Percentiles rank a stretch among this genome's conserved stretches.
These are phyloP conservation scores for Thymelicus lineola DNA, from an alignment of 2,888 invertebrate species.

Conservation along the genomic window DNA sequence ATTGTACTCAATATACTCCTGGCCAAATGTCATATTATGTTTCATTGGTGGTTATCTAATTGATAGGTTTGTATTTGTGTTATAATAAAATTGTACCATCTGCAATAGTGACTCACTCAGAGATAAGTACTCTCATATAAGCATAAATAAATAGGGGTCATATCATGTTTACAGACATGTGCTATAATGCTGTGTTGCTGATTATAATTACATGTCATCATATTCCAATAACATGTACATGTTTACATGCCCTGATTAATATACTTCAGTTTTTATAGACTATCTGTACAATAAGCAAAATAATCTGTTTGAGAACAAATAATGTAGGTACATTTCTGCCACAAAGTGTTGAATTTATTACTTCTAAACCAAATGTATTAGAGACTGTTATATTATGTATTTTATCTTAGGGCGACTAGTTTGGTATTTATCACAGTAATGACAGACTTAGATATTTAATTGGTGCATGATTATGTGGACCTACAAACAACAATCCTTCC, in stretches of 20 bases:
- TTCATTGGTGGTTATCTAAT: conserved; percentile 98
- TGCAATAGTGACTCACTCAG: conserved; percentile 26
- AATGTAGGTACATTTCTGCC: too few relatives aligned
- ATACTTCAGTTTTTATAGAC: neutral
- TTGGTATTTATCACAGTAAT: too few relatives aligned
- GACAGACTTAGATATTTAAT: too few relatives aligned
- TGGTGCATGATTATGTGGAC: too few relatives aligned
- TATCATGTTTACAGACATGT: conserved; percentile 19
- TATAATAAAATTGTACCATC: conserved; percentile 22
- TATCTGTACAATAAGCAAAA: neutral
- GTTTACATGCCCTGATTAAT: conserved; percentile 17
- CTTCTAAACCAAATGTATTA: too few relatives aligned
- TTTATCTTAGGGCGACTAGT: too few relatives aligned
- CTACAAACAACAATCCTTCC: too few relatives aligned
- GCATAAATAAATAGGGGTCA: conserved; percentile 7
- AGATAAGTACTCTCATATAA: conserved; percentile 14
- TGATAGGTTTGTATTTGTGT: conserved; percentile 87
- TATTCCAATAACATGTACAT: neutral
- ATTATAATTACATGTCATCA: neutral
- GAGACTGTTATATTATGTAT: too few relatives aligned
- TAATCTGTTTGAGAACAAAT: too few relatives aligned
- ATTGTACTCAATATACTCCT: conserved; percentile 97
- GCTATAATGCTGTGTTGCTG: conserved; percentile 24
- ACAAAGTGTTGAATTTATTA: too few relatives aligned
- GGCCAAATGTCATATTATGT: conserved; percentile 98